Percentiles rank a stretch among this genome's conserved stretches.
Evolutionary conservation across 2,797 vertebrate genomes (phyloP).

Genomic region (Notamacropus eugenii): DNA sequence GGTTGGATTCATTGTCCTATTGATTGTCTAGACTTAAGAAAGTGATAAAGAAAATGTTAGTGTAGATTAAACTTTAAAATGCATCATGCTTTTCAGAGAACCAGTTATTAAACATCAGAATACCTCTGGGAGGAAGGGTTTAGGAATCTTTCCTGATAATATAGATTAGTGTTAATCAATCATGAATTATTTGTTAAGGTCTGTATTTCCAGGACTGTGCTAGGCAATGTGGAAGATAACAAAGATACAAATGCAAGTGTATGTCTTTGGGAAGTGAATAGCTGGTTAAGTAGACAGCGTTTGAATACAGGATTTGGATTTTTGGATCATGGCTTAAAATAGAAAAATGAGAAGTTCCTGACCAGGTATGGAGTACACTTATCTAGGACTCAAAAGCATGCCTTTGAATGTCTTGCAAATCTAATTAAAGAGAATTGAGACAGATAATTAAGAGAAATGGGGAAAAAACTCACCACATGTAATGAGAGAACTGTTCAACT

Average conservation of each 20-base stretch:
- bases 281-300: neutral
- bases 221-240: neutral
- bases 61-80: neutral
- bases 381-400: neutral
- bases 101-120: neutral
- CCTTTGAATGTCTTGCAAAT: neutral
- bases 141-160: neutral
- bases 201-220: neutral
- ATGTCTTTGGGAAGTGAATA: neutral
- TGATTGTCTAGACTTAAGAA: neutral
- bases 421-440: neutral
- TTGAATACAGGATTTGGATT: neutral
- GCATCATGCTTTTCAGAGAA: neutral
- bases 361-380: neutral
- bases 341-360: neutral
- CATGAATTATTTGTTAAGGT: neutral
- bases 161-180: neutral
- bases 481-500: neutral
- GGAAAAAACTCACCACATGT: neutral
- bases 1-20: neutral
- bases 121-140: neutral
- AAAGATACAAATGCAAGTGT: neutral
- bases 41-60: neutral
- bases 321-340: neutral
- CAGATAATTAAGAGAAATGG: neutral